phyloP scores from a whole-genome alignment of 2,797 vertebrate genomes.

The Myotis vivesi region DNA sequence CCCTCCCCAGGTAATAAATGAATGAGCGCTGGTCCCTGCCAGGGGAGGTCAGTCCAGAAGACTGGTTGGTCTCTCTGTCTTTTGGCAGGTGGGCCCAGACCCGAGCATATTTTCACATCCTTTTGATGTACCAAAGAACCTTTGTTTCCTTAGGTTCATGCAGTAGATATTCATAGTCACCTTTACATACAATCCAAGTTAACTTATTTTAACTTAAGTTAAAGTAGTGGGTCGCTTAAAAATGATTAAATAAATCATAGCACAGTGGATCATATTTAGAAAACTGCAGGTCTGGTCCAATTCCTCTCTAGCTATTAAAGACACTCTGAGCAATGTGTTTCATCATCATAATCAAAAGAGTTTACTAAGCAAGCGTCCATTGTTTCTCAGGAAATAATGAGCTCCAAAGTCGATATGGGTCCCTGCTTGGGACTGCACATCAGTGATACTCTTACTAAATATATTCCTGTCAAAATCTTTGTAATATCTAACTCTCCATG shows the following conservation, averaged over 20 bases:
- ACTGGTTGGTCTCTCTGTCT: neutral
- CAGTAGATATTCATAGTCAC: neutral
- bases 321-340: constrained; percentile 1
- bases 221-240: neutral
- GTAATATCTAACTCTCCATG: constrained; percentile 48
- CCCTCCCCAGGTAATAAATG: neutral
- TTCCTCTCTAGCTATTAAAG: constrained; percentile 52
- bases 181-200: constrained; percentile 34
- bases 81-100: neutral
- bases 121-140: neutral
- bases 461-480: constrained; percentile 64
- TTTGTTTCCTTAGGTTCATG: neutral
- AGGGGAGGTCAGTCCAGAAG: neutral
- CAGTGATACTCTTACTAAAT: constrained; percentile 63
- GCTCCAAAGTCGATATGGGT: constrained; percentile 14
- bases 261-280: constrained; percentile 38
- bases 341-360: constrained; percentile 66
- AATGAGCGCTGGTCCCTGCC: neutral
- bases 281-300: constrained; percentile 16
- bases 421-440: constrained; percentile 53
- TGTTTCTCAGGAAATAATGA: constrained; percentile 67
- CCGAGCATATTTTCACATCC: neutral
- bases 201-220: constrained; percentile 4
- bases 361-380: constrained; percentile 42
- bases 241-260: constrained; percentile 44